These are phyloP conservation scores for Ivindomyrus marchei DNA, from an alignment of 2,113 vertebrate genomes.

Conservation along the genomic window DNA sequence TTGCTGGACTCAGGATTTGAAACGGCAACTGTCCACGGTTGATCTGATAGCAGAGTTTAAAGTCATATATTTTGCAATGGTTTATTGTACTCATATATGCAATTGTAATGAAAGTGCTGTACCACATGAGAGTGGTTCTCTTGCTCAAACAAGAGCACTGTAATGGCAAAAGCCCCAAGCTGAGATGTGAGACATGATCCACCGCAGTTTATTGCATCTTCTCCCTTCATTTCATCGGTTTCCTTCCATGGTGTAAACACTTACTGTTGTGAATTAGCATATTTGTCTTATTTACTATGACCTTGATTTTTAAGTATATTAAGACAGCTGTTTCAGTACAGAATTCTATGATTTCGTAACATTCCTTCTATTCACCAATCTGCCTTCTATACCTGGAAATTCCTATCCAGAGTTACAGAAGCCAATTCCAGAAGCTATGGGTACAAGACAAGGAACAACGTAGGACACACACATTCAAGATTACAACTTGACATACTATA, in stretches of 20 bases:
- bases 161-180: not conserved
- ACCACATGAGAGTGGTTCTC: not conserved
- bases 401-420: not conserved
- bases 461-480: not conserved
- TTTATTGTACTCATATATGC: not conserved
- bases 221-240: not conserved
- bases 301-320: not conserved
- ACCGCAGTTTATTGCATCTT: not conserved
- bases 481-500: not conserved
- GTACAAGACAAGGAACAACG: not conserved
- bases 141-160: not conserved
- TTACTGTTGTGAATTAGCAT: not conserved
- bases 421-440: not conserved
- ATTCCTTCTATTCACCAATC: not conserved
- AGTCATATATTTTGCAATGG: not conserved
- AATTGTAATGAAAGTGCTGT: not conserved
- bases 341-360: not conserved
- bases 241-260: not conserved
- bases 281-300: not conserved
- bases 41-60: not conserved
- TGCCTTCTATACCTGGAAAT: not conserved
- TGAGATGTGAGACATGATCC: not conserved
- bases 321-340: not conserved
- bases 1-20: not conserved
- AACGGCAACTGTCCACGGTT: not conserved